These are phyloP conservation scores for Boloria selene DNA, from an alignment of 2,888 invertebrate genomes.

Conservation along the genomic window DNA sequence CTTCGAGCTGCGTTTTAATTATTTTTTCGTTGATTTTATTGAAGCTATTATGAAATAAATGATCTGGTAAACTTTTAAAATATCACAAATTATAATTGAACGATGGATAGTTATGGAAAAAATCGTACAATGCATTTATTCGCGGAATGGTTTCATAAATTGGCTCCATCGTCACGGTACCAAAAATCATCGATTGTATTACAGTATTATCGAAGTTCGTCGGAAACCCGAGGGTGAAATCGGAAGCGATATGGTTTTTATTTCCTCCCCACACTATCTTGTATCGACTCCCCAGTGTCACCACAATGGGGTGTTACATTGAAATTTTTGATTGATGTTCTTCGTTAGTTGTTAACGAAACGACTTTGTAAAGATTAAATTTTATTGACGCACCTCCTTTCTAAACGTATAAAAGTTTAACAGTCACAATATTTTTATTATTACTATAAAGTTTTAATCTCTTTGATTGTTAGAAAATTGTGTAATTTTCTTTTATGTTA, in stretches of 20 bases:
- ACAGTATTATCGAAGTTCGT: conserved; percentile 29
- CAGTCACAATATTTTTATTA: conserved; percentile 35
- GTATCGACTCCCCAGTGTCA: conserved; percentile 69
- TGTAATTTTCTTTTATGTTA: conserved; percentile 18
- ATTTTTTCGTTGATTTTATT: too few relatives aligned
- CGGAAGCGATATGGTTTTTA: conserved; percentile 74
- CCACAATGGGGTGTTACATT: conserved; percentile 63
- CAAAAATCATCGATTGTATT: conserved; percentile 37
- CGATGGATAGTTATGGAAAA: not conserved
- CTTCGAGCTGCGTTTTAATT: too few relatives aligned
- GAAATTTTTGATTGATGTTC: conserved; percentile 71
- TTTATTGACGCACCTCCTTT: conserved; percentile 30
- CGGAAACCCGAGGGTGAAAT: conserved; percentile 62
- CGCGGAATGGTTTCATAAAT: conserved; percentile 31
- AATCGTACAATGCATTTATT: conserved; percentile 7
- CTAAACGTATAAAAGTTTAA: conserved; percentile 34
- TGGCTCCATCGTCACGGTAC: conserved; percentile 26
- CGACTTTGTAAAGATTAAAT: conserved; percentile 46
- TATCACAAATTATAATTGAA: not conserved
- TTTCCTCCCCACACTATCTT: conserved; percentile 63
- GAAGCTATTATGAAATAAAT: too few relatives aligned
- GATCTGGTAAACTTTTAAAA: not conserved
- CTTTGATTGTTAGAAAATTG: conserved; percentile 26
- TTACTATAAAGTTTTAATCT: conserved; percentile 30
- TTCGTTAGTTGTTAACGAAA: conserved; percentile 49